Evolutionary conservation across 1,140 invertebrate genomes (phyloP), one percentile per base, ranked within the genome.

Genomic region (Nomia melanderi): DNA sequence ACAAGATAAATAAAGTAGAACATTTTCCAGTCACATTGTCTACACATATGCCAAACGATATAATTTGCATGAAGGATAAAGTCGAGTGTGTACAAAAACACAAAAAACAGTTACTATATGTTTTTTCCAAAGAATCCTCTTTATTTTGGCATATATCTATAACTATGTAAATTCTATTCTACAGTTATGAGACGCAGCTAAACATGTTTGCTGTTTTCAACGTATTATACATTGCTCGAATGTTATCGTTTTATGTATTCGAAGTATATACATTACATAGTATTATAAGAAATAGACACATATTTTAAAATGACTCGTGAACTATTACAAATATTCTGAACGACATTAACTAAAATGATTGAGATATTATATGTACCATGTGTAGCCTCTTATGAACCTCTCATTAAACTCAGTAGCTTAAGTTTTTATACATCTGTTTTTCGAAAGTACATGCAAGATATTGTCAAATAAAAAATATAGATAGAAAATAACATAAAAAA

Each of bases 91-190:
- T 72, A 73, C 44, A 77, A 66, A 80, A 78, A 84, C 82, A 87
- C 67, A 83, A 84, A 81, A 84, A 72, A 84, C 77, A 59, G 62
- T 47, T 81, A 78, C 50, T 72, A 84, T 78, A n/a, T 11, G 79
- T 66, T 74, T 83, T 72, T 67, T 78, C 83, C 47, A 59, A 84
- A 82, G 72, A 79, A 79, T 81, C 82, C 85, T 87, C 82, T 87
- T 87, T 87, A 87, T 87, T 87, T 86, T 86, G 85, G 82, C 85
- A 87, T 87, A 86, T 81, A 85, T 85, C 25, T 71, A 84, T 82
- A 78, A 78, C 50, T 70, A 23, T 69, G 41, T 73, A 64, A 57
- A 23, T 76, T 54, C 59, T 69, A 81, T 78, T 44, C 70, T 78
- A 83, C 81, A 83, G 59, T 82, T 59, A 69, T 59, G 12, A 66